These are phyloP conservation scores for Crotalus helleri DNA, from an alignment of 2,113 vertebrate genomes.

Conservation along the genomic window DNA sequence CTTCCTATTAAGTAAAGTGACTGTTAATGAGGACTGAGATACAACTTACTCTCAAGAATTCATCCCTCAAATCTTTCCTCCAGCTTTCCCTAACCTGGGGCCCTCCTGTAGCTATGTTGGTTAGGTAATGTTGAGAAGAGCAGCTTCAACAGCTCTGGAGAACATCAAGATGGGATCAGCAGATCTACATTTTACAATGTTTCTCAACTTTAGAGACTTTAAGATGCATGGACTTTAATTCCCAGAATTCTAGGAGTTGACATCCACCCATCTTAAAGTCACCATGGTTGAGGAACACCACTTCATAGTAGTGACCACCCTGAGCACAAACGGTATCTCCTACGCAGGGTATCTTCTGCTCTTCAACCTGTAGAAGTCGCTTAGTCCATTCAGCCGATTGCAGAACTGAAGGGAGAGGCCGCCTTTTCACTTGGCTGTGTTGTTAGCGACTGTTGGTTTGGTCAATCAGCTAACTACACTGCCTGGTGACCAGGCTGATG, in stretches of 20 bases:
- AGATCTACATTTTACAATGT: neutral
- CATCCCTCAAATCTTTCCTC: neutral
- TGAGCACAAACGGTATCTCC: neutral
- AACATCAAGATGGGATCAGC: neutral
- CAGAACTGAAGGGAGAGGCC: conserved; percentile 5
- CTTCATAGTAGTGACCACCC: neutral
- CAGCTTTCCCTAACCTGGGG: neutral
- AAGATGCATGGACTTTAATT: neutral
- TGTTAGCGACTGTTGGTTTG: conserved; percentile 82
- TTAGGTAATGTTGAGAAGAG: neutral
- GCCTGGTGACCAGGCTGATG: conserved; percentile 81
- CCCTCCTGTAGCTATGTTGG: neutral
- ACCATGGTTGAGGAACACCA: neutral
- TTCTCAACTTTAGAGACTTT: neutral
- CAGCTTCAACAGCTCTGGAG: neutral
- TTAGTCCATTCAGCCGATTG: neutral
- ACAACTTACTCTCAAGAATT: neutral
- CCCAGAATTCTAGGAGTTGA: neutral
- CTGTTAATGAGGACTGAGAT: neutral
- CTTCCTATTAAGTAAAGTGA: neutral
- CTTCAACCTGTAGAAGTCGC: rapidly evolving
- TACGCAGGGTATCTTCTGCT: rapidly evolving
- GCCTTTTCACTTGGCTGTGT: conserved; percentile 84
- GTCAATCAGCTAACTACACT: conserved; percentile 93
- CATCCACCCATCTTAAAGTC: neutral